Evolutionary conservation across 2,113 vertebrate genomes (phyloP).

Genomic region (Thunnus maccoyii): DNA sequence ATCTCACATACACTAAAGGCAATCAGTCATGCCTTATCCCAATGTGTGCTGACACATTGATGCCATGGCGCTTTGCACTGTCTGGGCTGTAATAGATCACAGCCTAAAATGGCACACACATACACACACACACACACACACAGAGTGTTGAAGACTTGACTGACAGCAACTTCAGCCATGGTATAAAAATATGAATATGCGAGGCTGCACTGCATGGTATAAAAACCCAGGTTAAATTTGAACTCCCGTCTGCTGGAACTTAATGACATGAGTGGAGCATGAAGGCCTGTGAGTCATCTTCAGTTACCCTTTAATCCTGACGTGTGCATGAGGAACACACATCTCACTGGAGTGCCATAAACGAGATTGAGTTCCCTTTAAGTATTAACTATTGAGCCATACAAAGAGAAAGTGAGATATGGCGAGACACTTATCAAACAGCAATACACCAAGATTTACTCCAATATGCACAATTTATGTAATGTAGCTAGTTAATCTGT

Average conservation of each 20-base stretch:
- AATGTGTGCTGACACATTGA: slow-evolving; percentile 48
- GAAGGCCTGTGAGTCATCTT: slow-evolving; percentile 41
- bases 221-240: slow-evolving; percentile 59
- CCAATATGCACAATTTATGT: background rate
- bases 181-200: slow-evolving; percentile 58
- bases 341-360: background rate
- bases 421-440: background rate
- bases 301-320: slow-evolving; percentile 45
- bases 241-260: slow-evolving; percentile 42
- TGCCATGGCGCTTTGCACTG: slow-evolving; percentile 58
- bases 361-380: background rate
- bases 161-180: slow-evolving; percentile 60
- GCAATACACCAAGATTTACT: background rate
- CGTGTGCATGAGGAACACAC: slow-evolving; percentile 19
- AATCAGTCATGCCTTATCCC: slow-evolving; percentile 62
- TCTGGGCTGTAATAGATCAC: slow-evolving; percentile 60
- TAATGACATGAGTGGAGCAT: background rate
- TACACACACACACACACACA: slow-evolving; percentile 32
- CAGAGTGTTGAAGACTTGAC: slow-evolving; percentile 41
- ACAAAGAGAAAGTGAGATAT: background rate
- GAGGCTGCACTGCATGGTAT: slow-evolving; percentile 16
- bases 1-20: slow-evolving; percentile 66
- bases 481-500: background rate
- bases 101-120: slow-evolving; percentile 59
- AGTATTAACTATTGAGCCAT: background rate